A percentile compares a stretch with the other conserved stretches of the same genome.
Evolutionary conservation across 2,113 vertebrate species (phyloP).

Genomic region (Gnathonemus echidnorhynchus): DNA sequence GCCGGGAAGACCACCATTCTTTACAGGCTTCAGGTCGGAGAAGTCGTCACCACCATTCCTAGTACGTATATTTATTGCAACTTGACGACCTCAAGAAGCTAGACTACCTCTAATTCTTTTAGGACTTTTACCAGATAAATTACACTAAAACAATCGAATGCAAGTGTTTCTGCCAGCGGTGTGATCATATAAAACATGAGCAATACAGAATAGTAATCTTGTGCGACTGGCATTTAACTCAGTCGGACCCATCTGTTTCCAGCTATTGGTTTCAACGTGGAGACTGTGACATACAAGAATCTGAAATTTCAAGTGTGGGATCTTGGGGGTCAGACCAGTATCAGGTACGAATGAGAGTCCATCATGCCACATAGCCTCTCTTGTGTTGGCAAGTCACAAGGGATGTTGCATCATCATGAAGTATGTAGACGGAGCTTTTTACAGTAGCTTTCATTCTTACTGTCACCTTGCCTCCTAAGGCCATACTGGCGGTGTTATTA

Average conservation of each 20-base stretch:
- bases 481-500: constrained; percentile 98
- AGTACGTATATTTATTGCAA: constrained; percentile 64
- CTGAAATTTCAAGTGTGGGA: constrained; percentile 99
- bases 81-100: background rate
- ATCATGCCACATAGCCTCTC: background rate
- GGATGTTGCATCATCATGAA: background rate
- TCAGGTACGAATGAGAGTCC: constrained; percentile 66
- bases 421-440: background rate
- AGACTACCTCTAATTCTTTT: background rate
- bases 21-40: constrained; percentile 91
- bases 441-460: background rate
- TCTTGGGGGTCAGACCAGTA: constrained; percentile 96
- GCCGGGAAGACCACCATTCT: constrained; percentile 97
- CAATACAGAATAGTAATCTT: background rate
- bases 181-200: background rate
- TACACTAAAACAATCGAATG: background rate
- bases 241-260: constrained; percentile 30
- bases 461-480: constrained; percentile 50
- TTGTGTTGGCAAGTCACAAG: background rate
- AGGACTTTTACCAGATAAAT: background rate
- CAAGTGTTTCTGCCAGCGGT: background rate
- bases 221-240: background rate
- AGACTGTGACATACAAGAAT: constrained; percentile 94
- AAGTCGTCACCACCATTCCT: constrained; percentile 97
- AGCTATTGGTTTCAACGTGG: constrained; percentile 98